phyloP scores from a whole-genome alignment of 2,888 invertebrate genomes.

The Andrena bicolor region DNA sequence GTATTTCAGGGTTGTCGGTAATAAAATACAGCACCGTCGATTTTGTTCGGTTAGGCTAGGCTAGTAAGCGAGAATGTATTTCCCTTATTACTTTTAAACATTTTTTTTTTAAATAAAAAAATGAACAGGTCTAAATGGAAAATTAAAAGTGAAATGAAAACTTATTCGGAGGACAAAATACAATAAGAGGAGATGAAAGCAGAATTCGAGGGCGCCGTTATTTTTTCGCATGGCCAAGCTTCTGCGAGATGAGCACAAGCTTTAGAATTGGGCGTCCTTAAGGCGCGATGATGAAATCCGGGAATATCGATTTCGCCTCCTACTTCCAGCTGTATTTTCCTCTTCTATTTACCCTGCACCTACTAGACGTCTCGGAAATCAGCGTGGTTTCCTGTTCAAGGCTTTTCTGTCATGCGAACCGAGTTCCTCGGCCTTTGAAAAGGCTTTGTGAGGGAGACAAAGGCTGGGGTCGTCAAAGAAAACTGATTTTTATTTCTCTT shows the following conservation, averaged over 20 bases:
- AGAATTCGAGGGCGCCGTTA: not conserved
- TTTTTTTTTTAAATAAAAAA: too few relatives aligned
- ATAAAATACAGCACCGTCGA: too few relatives aligned
- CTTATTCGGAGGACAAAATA: too few relatives aligned
- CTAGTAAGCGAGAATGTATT: too few relatives aligned
- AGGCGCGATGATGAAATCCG: slow-evolving; percentile 43
- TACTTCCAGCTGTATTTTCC: slow-evolving; percentile 27
- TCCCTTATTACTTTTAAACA: too few relatives aligned
- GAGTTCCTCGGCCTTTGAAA: slow-evolving; percentile 7
- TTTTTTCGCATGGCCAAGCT: not conserved
- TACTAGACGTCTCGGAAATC: slow-evolving; percentile 25
- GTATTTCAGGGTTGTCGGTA: too few relatives aligned
- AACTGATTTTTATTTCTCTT: not conserved
- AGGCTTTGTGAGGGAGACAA: slow-evolving; percentile 15
- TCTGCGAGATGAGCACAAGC: not conserved
- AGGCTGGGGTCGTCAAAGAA: not conserved
- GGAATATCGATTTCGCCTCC: slow-evolving; percentile 58
- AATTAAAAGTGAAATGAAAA: too few relatives aligned
- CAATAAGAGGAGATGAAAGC: not conserved
- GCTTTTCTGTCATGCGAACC: not conserved
- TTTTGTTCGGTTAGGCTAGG: too few relatives aligned
- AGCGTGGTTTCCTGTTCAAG: slow-evolving; percentile 8
- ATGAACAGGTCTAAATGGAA: too few relatives aligned
- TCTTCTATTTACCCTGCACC: slow-evolving; percentile 44
- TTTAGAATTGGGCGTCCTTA: slow-evolving; percentile 31